Base-by-base conservation (phyloP, 2,113 vertebrate genomes). In the Erythrocercus mccallii region DNA sequence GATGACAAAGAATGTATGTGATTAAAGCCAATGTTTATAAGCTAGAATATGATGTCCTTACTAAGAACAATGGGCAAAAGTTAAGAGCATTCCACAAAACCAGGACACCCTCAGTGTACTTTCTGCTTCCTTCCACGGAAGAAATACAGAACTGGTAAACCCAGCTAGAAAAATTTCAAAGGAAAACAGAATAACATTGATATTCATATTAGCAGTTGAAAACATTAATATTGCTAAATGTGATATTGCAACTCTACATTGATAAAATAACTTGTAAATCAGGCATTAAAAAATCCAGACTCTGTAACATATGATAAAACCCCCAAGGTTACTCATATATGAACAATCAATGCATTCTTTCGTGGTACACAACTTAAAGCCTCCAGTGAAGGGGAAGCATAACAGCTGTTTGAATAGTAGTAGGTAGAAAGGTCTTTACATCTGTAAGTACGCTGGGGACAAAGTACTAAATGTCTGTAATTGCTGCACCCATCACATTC, bases 401-500 rank as follows among this genome's bases (percentile, higher is more conserved):
- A 95, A 97, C 68, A 92, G 94, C 90, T 97, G 93, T 93, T 94
- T 93, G 89, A 97, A 95, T 87, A 96, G 96, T 28, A 97, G 97
- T 51, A 96, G 97, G 94, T n/a, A 95, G 95, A 96, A 97, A 96
- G 92, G 90, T 94, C 94, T 95, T 97, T 95, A 94, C 94, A 96
- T 95, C 93, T 94, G 64, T 97, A 97, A 97, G 94, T 94, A 97
- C 37, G 33, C 6, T 58, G 87, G 82, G 86, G 76, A 86, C 77
- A 95, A 95, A 97, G 94, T 95, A 97, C 91, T 97, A 96, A 91
- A 98, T 92, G 94, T 96, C 95, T 97, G 96, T 96, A 96, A 97
- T 88, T 95, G 98, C 97, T 98, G 97, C 98, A 98, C 97, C 96
- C 96, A 97, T 96, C 27, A 69, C 98, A 97, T 97, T 98, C 97